Base-by-base conservation (phyloP, 2,888 invertebrate genomes). In the Luffia ferchaultella region DNA sequence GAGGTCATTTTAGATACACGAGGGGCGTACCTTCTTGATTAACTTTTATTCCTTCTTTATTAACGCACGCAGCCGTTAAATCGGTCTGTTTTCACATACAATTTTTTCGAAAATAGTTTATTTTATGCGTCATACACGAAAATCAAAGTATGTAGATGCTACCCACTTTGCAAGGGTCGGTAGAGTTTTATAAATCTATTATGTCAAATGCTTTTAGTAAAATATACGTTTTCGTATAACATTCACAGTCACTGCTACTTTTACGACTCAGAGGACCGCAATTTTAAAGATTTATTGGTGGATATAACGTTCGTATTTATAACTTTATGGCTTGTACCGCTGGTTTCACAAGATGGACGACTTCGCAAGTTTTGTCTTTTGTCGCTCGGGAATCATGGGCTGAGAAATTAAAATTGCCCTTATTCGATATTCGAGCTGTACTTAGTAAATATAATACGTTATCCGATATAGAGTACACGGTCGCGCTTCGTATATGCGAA, bases 351-450 rank as follows among this genome's bases (percentile, higher is more conserved):
- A 30, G 30, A 30, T 12, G 12, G 12, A 30, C 30, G 30, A 30
- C 30, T 7, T 30, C 12, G 30, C 12, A 7, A 30, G 3, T 30
- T 30, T 30, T 30, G 3, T 30, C 30, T 30, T 30, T 30, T 30
- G 20, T 43, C 44, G 49, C 49, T 20, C 42, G 15, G 42, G 20
- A 49, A 43, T 18, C 43, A 18, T 41, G 41, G 18, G 18, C 18
- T 17, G 18, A 48, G 15, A n/a, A n/a, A 48, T 17, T 16, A 18
- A 41, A 48, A 45, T 45, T 15, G 12, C 16, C 20, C n/a, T 30
- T 12, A 12, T 30, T 42, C 16, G 48, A 48, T 16, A 19, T 18
- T n/a, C 41, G 18, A 15, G 42, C 18, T 18, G 18, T 40, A 30
- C 30, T 3, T 12, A 30, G 30, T 12, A 12, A 30, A 30, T 7